Evolutionary conservation across 2,888 invertebrate species (phyloP).

Genomic region (Coremacera marginata): DNA sequence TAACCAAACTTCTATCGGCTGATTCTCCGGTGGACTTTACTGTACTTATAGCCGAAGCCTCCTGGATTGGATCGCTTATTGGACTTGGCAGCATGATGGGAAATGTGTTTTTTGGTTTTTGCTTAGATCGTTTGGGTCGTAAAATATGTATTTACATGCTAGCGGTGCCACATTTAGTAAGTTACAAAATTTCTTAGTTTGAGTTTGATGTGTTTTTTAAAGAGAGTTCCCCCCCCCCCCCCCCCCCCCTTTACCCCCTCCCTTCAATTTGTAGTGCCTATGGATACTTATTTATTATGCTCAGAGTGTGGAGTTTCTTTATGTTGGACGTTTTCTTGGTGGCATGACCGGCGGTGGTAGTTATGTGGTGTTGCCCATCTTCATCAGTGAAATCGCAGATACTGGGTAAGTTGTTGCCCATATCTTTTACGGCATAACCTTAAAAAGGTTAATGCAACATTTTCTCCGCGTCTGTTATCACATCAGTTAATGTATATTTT

Average conservation of each 20-base stretch:
- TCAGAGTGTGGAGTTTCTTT: conserved; percentile 57
- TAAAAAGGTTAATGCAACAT: too few species aligned
- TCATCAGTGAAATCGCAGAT: conserved; percentile 64
- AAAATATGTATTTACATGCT: conserved; percentile 59
- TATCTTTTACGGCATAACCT: too few species aligned
- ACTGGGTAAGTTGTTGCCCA: conserved; percentile 52
- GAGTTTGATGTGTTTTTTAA: neutral
- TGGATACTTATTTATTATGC: conserved; percentile 63
- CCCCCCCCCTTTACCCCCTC: too few species aligned
- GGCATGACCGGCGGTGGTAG: conserved; percentile 65
- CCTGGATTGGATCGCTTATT: conserved; percentile 64
- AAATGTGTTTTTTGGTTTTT: conserved; percentile 57
- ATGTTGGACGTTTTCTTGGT: conserved; percentile 60
- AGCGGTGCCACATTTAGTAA: conserved; percentile 61
- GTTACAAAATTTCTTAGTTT: conserved; percentile 25
- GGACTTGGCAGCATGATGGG: conserved; percentile 62
- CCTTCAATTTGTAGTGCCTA: conserved; percentile 51
- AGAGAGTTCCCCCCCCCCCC: too few species aligned
- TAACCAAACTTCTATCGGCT: conserved; percentile 56
- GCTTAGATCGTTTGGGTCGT: conserved; percentile 59
- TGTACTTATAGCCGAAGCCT: conserved; percentile 55
- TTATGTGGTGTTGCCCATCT: conserved; percentile 62
- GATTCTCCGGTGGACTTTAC: conserved; percentile 55
- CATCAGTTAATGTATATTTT: too few species aligned
- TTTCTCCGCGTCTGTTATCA: too few species aligned